Evolutionary conservation across 2,113 vertebrate species (phyloP).

Genomic region (Cavia aperea): DNA sequence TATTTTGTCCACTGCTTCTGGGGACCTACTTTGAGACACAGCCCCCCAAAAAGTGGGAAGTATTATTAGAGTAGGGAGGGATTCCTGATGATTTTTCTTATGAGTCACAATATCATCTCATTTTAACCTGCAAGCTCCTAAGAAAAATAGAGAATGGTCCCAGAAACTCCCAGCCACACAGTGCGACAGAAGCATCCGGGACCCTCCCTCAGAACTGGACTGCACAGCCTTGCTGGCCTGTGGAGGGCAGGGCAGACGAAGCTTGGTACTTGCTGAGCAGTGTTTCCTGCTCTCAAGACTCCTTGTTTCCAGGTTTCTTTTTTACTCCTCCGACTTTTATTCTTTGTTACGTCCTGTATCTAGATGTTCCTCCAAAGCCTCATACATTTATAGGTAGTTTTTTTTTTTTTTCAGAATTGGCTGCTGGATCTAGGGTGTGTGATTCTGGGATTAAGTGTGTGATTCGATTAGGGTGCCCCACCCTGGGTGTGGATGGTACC

Average conservation of each 20-base stretch:
- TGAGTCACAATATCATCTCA: no score
- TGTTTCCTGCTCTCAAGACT: neutral
- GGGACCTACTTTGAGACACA: no score
- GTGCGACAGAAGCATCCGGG: neutral
- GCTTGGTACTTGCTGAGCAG: neutral
- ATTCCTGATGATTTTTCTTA: neutral
- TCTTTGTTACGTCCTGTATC: neutral
- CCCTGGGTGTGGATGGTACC: neutral
- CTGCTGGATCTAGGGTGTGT: neutral
- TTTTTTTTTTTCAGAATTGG: neutral
- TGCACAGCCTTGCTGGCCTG: no score
- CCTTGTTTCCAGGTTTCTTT: neutral
- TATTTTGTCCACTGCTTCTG: neutral
- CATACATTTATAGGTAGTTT: neutral
- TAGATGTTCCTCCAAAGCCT: neutral
- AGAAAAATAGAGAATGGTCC: neutral
- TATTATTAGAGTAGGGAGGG: neutral
- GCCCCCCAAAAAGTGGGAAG: no score
- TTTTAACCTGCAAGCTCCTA: neutral
- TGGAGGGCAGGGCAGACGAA: fast-evolving
- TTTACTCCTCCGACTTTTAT: neutral
- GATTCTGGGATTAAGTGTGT: neutral
- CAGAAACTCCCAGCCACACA: neutral
- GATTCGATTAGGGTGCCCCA: neutral
- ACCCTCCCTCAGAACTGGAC: neutral